Conservation (phyloP, 2,113 vertebrate species). For the Atherinomorus stipes region DNA sequence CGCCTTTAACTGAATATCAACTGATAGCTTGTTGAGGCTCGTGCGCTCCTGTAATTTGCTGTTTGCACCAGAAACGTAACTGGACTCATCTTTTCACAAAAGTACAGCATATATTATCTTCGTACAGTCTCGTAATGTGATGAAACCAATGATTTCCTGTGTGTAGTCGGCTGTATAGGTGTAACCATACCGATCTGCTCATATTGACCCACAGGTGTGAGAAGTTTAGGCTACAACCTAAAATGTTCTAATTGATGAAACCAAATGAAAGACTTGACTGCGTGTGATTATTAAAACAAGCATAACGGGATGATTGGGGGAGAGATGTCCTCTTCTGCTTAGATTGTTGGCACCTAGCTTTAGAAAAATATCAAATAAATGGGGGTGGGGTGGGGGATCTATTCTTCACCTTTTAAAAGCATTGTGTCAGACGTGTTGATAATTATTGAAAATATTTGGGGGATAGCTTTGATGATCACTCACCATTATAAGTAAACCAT, state of each 20-base stretch:
- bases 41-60: slow-evolving; percentile 28
- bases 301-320: too few species aligned
- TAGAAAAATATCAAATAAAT: too few species aligned
- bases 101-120: neutral
- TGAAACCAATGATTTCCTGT: neutral
- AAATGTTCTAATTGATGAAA: neutral
- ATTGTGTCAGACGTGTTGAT: neutral
- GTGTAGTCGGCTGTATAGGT: neutral
- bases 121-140: neutral
- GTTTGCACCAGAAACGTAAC: neutral
- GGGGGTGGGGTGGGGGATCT: too few species aligned
- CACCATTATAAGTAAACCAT: neutral
- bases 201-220: neutral
- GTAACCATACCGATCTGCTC: neutral
- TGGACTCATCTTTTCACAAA: neutral
- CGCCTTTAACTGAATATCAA: slow-evolving; percentile 53
- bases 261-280: neutral
- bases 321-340: too few species aligned
- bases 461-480: neutral
- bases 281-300: neutral
- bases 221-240: neutral
- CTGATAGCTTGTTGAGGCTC: slow-evolving; percentile 45
- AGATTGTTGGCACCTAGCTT: too few species aligned
- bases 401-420: neutral
- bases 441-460: neutral